Evolutionary conservation across 23 tunicate species (phyloP), one percentile per base, ranked within the genome.

Genomic region (Trididemnum miniatum): DNA sequence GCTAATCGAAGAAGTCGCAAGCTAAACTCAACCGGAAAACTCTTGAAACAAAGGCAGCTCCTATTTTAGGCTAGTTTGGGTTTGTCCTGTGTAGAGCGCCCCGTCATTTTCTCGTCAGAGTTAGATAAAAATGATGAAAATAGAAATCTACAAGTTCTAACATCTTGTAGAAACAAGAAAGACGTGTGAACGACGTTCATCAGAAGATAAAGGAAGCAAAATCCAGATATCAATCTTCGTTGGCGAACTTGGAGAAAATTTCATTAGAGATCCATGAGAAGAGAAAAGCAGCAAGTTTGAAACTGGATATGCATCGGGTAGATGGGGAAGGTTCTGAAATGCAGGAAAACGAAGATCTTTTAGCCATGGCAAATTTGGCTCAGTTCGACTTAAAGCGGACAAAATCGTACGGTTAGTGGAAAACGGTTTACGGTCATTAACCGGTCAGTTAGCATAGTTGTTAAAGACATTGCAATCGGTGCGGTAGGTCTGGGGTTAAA

Each of bases 181-280:
- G 67, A 32, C 80, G 85, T 35, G 92, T 93, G 39, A 88, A 84
- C 20, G 84, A 80, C 23, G 35, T 93, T 15, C 88, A 80, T 24
- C 30, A 74, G 23, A 66, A 69, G 71, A 77, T 93, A 1, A 88
- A 93, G 1, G 78, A 79, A 9, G 87, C 98, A 20, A 93, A 93
- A 59, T 23, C 51, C 30, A 35, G 78, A 35, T 93, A 93, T 76
- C 71, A 76, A 33, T 24, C 34, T 0, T 80, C 98, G 20, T 79
- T 93, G 26, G 34, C 35, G n/a, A 88, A 84, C 51, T 84, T 93
- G 65, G 98, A 84, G 32, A 80, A 64, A 24, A 93, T 93, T 0
- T 93, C 98, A 5, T 31, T 77, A 31, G 98, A 93, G 66, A 93
- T 93, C 51, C 98, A 93, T 84, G 88, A 88, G 57, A 85, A 82